These are phyloP conservation scores for Pomatorhinus ruficollis DNA, from an alignment of 2,113 vertebrate genomes.

Conservation along the genomic window DNA sequence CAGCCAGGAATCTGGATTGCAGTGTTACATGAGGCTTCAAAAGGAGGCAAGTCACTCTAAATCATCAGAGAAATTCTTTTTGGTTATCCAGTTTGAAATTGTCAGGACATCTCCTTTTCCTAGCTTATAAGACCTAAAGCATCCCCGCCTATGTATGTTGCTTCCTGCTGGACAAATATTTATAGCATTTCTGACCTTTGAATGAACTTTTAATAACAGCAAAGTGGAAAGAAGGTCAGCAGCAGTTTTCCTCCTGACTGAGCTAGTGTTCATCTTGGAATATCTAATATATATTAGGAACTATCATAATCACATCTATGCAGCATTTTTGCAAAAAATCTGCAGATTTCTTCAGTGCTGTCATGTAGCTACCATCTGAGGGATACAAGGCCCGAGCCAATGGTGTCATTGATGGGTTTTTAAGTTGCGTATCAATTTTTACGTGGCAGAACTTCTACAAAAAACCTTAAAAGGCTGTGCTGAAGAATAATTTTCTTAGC, in stretches of 20 bases:
- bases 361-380: neutral
- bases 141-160: neutral
- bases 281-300: neutral
- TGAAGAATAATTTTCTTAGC: neutral
- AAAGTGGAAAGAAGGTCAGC: neutral
- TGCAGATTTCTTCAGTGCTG: neutral
- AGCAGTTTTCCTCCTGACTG: neutral
- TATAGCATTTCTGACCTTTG: constrained; percentile 66
- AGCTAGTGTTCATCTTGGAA: neutral
- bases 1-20: neutral
- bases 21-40: constrained; percentile 8
- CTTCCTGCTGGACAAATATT: constrained; percentile 64
- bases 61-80: constrained; percentile 31
- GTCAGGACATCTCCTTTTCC: neutral
- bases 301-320: neutral
- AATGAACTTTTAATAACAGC: constrained; percentile 51
- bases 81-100: constrained; percentile 10
- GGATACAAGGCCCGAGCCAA: neutral
- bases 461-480: neutral
- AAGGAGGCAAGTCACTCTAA: neutral
- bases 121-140: neutral
- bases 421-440: neutral
- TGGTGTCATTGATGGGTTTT: neutral
- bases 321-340: neutral
- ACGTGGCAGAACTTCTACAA: neutral